Base-by-base conservation (phyloP, 2,113 vertebrate genomes). In the Phainopepla nitens region DNA sequence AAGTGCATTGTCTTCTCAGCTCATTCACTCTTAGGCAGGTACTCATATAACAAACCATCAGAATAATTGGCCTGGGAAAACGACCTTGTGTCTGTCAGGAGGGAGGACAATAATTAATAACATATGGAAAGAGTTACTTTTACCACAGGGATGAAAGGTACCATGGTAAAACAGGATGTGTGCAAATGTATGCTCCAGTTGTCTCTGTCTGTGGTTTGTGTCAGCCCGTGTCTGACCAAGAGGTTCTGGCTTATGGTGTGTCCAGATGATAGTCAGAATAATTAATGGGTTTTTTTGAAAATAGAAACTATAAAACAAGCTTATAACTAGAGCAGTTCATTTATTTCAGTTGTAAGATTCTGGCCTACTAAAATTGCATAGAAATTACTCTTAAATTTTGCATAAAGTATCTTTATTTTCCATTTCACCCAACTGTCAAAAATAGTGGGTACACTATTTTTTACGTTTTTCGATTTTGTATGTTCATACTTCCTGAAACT, bases 161-260 rank as follows among this genome's bases (percentile, higher is more conserved):
- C 82, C 76, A 75, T 60, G 82, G 72, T 96, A 90, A 95, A 92
- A 86, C 88, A 94, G 94, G 92, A 96, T 93, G 82, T 89, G 93
- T 95, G 76, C 85, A 95, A 88, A 92, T 69, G 75, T 75, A 78
- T 71, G 79, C 56, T 96, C 47, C 58, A 35, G 92, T 95, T 84
- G 81, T 77, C 68, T 93, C 65, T 75, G 79, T 65, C 94, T 95
- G 93, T 94, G 94, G 76, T 92, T 93, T 93, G 50, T 86, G 82
- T 92, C 87, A 94, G 88, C 33, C 39, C 58, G 29, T 87, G 80
- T 91, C 77, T 89, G 91, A 89, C 61, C 50, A 86, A 85, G 68
- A 86, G 60, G 45, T 88, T 87, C 64, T 92, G 88, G n/a, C 50
- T 92, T 95, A 78, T 8, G 33, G 28, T 70, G 28, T 45, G 44